A percentile compares a stretch with the other conserved stretches of the same genome.
phyloP scores from a whole-genome alignment of 2,797 vertebrate species.

The Clarias pachynema region DNA sequence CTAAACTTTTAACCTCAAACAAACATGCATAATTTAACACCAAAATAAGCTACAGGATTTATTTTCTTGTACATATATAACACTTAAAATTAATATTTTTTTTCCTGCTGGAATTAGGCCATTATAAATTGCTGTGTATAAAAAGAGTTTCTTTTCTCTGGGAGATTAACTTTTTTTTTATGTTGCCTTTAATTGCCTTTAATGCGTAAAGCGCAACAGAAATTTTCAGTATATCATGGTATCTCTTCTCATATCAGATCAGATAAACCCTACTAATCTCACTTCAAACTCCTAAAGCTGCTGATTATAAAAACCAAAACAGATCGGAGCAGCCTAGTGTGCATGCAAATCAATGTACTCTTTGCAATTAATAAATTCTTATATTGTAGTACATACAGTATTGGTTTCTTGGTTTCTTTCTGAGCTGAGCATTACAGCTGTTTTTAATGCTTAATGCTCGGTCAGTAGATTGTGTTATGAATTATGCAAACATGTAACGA shows the following conservation, averaged over 20 bases:
- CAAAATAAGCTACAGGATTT: background rate
- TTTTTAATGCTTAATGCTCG: background rate
- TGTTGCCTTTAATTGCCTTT: background rate
- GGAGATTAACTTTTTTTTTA: background rate
- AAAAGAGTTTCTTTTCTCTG: background rate
- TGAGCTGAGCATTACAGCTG: background rate
- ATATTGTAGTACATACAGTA: background rate
- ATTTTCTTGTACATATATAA: background rate
- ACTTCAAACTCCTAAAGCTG: background rate
- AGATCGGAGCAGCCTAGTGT: background rate
- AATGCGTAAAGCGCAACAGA: background rate
- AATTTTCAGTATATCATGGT: background rate
- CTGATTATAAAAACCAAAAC: background rate
- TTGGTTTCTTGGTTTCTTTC: background rate
- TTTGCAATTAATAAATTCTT: background rate
- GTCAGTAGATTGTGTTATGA: background rate
- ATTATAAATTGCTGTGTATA: background rate
- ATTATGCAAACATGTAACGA: slow-evolving; percentile 18
- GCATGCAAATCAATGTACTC: background rate
- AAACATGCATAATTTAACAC: background rate
- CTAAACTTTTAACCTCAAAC: background rate
- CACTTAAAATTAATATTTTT: background rate
- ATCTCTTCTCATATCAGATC: background rate
- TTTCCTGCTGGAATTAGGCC: background rate
- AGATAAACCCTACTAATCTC: background rate